Percentiles rank a stretch among this genome's conserved stretches.
Conservation (phyloP, 2,797 vertebrate genomes). For the Anomalospiza imberbis region DNA sequence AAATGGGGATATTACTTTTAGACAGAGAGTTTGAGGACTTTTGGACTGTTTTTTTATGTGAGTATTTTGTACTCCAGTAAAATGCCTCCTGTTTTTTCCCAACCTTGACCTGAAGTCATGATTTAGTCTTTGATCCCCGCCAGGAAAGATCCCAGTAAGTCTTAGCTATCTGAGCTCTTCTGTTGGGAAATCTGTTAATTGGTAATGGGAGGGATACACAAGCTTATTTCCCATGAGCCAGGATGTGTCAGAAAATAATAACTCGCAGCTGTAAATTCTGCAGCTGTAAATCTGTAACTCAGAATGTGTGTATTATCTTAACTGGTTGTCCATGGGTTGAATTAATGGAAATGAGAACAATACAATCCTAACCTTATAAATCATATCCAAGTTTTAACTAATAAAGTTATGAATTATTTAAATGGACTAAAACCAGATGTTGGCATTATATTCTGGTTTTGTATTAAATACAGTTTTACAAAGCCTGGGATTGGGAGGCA, state of each 20-base stretch:
- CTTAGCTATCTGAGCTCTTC: background rate
- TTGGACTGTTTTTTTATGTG: background rate
- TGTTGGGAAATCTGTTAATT: slow-evolving; percentile 5
- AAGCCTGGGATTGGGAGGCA: background rate
- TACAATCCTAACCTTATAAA: background rate
- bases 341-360: slow-evolving; percentile 26
- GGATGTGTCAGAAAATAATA: slow-evolving; percentile 21
- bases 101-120: background rate
- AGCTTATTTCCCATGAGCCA: background rate
- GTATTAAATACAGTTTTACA: background rate
- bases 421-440: background rate
- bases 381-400: slow-evolving; percentile 2
- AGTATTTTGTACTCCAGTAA: background rate
- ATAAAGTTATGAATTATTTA: slow-evolving; percentile 27
- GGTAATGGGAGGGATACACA: background rate
- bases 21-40: background rate
- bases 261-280: slow-evolving; percentile 21
- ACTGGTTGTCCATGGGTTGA: background rate
- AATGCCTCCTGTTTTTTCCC: background rate
- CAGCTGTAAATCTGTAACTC: background rate
- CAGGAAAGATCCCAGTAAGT: background rate
- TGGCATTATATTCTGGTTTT: slow-evolving; percentile 11
- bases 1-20: background rate
- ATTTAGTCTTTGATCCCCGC: background rate
- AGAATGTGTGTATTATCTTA: background rate